Base-by-base conservation (phyloP, 2,797 vertebrate species). In the Sebastiscus albofasciatus region DNA sequence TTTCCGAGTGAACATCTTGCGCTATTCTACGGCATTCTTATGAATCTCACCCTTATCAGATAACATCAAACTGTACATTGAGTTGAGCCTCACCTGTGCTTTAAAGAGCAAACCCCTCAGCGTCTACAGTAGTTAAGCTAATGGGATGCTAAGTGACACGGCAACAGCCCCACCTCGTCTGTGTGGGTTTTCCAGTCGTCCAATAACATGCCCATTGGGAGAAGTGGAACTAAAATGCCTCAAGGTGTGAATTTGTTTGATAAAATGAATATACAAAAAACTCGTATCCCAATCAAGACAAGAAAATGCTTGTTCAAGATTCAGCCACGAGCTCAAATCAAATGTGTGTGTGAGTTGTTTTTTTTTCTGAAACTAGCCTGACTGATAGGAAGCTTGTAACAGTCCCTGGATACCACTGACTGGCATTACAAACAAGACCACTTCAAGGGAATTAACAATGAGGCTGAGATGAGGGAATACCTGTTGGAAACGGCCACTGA, bases 401-500 rank as follows among this genome's bases (percentile, higher is more conserved):
- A 14, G 64, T 82, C 72, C 42, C 70, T 29, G 42, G 82, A 73
- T 42, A 24, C 55, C 42, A 31, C 34, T 22, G 67, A 73, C 64
- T 79, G 34, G 18, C 58, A 77, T 46, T 71, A 49, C 31, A 75
- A 84, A 75, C 65, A 71, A 64, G 16, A 76, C 16, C 26, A 75
- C 55, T 62, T 81, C 24, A 76, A 81, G 46, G 67, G 42, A 81
- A 72, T 61, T 64, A 56, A 59, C 70, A 78, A 29, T 22, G 59
- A 46, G n/a, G 72, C 54, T 33, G 36, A 67, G 74, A 67, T 24
- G 54, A 77, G 67, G 69, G 39, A 77, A 72, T 7, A 73, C 74
- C 39, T 79, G 71, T 27, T 39, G 46, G 22, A 69, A 67, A 79
- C 3, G 14, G 26, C 33, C 11, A 31, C 1, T 58, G 31, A 65